These are phyloP conservation scores for Styela clava DNA, from an alignment of 23 tunicate genomes.

Conservation along the genomic window DNA sequence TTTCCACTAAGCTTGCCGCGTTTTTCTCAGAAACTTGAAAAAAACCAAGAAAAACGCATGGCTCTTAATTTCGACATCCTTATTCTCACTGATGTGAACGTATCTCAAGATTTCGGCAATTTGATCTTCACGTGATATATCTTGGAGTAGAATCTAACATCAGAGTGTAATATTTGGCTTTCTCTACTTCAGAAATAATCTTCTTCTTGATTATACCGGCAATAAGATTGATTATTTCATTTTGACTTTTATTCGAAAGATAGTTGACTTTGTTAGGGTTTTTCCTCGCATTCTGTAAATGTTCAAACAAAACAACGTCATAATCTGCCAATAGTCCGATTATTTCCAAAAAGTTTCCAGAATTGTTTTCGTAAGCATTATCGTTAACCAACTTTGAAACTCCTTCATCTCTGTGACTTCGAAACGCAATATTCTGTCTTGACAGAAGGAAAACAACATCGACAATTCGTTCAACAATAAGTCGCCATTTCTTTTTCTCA, in stretches of 20 bases:
- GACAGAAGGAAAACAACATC: background rate
- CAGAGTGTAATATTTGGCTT: too few species aligned
- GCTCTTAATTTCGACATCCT: background rate
- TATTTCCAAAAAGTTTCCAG: constrained; percentile 1
- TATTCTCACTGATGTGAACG: too few species aligned
- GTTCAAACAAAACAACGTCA: constrained; percentile 4
- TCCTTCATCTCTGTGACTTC: background rate
- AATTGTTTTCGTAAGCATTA: background rate
- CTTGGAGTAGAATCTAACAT: too few species aligned
- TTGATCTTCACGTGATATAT: too few species aligned
- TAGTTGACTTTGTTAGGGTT: too few species aligned
- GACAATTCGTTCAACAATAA: constrained; percentile 4
- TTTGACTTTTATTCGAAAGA: too few species aligned
- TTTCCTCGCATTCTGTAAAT: constrained; percentile 2
- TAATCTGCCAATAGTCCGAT: background rate
- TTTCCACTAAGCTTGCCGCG: constrained; percentile 8
- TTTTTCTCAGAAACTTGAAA: background rate
- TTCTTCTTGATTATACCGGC: too few species aligned
- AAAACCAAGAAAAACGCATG: background rate
- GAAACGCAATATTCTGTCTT: constrained; percentile 2
- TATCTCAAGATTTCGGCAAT: background rate
- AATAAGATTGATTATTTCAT: too few species aligned
- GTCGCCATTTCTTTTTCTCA: constrained; percentile 8
- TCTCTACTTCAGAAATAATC: too few species aligned
- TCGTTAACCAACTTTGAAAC: constrained; percentile 2